Evolutionary conservation across 2,888 invertebrate genomes (phyloP).

Genomic region (Gymnoscelis rufifasciata): DNA sequence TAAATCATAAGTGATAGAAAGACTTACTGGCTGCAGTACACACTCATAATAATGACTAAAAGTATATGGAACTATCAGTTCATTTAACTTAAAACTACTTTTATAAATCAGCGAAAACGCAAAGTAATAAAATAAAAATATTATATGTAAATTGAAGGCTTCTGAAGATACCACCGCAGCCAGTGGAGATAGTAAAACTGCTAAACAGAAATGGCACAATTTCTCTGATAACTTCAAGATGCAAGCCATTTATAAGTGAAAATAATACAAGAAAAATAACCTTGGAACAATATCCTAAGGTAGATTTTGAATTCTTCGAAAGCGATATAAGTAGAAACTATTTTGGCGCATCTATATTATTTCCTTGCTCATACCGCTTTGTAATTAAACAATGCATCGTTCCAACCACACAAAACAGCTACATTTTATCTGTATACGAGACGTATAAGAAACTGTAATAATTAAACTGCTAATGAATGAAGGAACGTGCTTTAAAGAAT

Average conservation of each 20-base stretch:
- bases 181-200: slow-evolving; percentile 6
- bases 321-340: background rate
- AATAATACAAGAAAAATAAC: background rate
- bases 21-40: slow-evolving; percentile 20
- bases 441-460: background rate
- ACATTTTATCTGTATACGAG: too few relatives aligned
- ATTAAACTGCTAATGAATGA: background rate
- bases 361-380: slow-evolving; percentile 8
- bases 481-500: slow-evolving; percentile 7
- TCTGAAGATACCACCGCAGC: slow-evolving; percentile 6
- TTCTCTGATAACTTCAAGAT: slow-evolving; percentile 1
- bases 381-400: slow-evolving; percentile 3
- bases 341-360: slow-evolving; percentile 7
- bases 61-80: slow-evolving; percentile 25
- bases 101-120: slow-evolving; percentile 6
- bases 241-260: slow-evolving; percentile 6
- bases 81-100: slow-evolving; percentile 15
- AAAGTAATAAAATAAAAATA: slow-evolving; percentile 2
- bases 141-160: background rate
- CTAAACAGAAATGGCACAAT: slow-evolving; percentile 15
- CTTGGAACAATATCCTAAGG: background rate
- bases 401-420: slow-evolving; percentile 4
- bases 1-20: slow-evolving; percentile 5
- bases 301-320: background rate
- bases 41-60: slow-evolving; percentile 8